phyloP scores from a whole-genome alignment of 2,113 vertebrate genomes.

The Nycticryphes semicollaris region DNA sequence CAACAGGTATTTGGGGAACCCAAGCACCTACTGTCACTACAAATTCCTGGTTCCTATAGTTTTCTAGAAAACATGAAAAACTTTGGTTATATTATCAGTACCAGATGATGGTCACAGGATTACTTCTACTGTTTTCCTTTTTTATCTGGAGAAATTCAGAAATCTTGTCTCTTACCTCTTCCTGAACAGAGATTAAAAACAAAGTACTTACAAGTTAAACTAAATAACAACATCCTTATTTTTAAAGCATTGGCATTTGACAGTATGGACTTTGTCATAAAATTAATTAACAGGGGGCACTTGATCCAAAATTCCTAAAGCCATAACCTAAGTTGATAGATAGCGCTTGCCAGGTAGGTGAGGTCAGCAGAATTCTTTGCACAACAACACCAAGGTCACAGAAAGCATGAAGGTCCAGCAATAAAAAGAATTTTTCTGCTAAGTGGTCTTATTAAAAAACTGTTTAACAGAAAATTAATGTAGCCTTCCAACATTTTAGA shows the following conservation, averaged over 20 bases:
- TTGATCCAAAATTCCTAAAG: background rate
- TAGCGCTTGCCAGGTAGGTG: background rate
- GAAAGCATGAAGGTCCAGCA: background rate
- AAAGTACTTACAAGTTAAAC: background rate
- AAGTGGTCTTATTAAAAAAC: background rate
- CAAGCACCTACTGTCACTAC: background rate
- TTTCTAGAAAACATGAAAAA: background rate
- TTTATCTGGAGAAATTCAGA: background rate
- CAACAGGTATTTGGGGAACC: background rate
- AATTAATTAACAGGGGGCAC: background rate
- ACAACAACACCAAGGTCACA: background rate
- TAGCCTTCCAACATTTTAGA: background rate
- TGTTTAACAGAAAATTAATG: background rate
- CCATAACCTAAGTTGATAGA: background rate
- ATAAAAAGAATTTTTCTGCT: background rate
- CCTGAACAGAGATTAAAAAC: background rate
- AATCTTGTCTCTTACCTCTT: background rate
- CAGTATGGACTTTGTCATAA: background rate
- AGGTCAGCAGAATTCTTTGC: background rate
- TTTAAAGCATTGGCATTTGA: background rate
- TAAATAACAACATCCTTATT: background rate
- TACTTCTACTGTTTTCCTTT: background rate
- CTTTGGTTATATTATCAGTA: background rate
- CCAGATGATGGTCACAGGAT: accelerated
- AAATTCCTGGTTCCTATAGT: accelerated